Percentiles rank a stretch among this genome's conserved stretches.
These are phyloP conservation scores for Clarias macrocephalus DNA, from an alignment of 2,113 vertebrate species.

Conservation along the genomic window DNA sequence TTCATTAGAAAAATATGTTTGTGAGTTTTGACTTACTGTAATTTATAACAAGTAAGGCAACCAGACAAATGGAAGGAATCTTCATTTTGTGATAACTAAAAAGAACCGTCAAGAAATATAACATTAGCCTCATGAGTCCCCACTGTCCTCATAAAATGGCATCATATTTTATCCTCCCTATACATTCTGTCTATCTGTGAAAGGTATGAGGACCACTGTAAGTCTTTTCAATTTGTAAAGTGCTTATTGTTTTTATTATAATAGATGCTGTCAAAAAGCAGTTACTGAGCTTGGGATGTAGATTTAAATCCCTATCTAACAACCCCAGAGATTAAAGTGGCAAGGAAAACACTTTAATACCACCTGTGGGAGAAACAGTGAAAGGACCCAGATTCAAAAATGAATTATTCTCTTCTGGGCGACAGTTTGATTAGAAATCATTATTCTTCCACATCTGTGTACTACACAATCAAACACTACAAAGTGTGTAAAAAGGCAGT, in stretches of 20 bases:
- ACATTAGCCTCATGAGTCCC: too few relatives aligned
- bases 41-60: constrained; percentile 1
- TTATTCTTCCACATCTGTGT: not conserved
- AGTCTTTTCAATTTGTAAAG: too few relatives aligned
- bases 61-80: not conserved
- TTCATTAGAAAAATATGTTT: not conserved
- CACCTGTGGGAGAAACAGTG: not conserved
- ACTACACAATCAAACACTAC: not conserved
- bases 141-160: too few relatives aligned
- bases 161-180: too few relatives aligned
- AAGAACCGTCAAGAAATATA: not conserved
- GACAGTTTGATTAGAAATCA: not conserved
- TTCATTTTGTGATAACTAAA: constrained; percentile 6
- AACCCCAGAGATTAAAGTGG: not conserved
- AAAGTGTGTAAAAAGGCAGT: too few relatives aligned
- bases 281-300: not conserved
- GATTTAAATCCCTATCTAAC: not conserved
- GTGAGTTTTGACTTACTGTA: constrained; percentile 2
- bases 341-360: too few relatives aligned
- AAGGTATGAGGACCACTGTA: too few relatives aligned
- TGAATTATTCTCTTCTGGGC: not conserved
- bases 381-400: too few relatives aligned
- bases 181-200: too few relatives aligned
- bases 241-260: not conserved
- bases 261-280: not conserved